These are phyloP conservation scores for Oryzias curvinotus DNA, from an alignment of 2,113 vertebrate species.

Conservation along the genomic window DNA sequence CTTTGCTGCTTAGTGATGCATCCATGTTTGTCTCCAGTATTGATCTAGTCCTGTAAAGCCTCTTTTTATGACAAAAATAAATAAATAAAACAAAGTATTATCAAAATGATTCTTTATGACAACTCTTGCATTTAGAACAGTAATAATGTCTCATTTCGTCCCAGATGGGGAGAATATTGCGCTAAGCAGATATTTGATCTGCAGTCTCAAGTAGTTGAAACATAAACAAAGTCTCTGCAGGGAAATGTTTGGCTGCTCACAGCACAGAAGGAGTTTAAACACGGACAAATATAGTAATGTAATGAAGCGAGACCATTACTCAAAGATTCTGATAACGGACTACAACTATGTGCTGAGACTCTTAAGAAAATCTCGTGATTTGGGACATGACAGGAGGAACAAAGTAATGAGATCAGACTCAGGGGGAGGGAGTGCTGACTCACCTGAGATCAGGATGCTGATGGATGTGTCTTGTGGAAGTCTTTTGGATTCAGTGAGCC, in stretches of 20 bases:
- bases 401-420: not conserved
- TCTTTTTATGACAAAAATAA: not conserved
- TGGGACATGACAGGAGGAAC: not conserved
- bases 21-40: slow-evolving; percentile 54
- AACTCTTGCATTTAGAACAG: not conserved
- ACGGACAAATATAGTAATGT: slow-evolving; percentile 75
- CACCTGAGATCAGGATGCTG: slow-evolving; percentile 51
- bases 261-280: slow-evolving; percentile 27
- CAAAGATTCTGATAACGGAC: slow-evolving; percentile 48
- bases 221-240: slow-evolving; percentile 48
- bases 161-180: not conserved
- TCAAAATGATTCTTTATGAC: not conserved
- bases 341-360: slow-evolving; percentile 39
- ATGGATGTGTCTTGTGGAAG: not conserved
- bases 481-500: not conserved
- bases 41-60: slow-evolving; percentile 6
- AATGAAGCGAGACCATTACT: slow-evolving; percentile 9
- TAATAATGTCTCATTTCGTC: not conserved
- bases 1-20: slow-evolving; percentile 67
- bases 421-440: slow-evolving; percentile 19
- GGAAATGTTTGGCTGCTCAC: slow-evolving; percentile 28
- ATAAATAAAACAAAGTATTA: not conserved
- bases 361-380: slow-evolving; percentile 2
- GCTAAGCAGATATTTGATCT: not conserved
- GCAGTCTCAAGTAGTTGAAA: slow-evolving; percentile 14